Base-by-base conservation (phyloP, 2,888 invertebrate genomes). In the Sycophila texana region DNA sequence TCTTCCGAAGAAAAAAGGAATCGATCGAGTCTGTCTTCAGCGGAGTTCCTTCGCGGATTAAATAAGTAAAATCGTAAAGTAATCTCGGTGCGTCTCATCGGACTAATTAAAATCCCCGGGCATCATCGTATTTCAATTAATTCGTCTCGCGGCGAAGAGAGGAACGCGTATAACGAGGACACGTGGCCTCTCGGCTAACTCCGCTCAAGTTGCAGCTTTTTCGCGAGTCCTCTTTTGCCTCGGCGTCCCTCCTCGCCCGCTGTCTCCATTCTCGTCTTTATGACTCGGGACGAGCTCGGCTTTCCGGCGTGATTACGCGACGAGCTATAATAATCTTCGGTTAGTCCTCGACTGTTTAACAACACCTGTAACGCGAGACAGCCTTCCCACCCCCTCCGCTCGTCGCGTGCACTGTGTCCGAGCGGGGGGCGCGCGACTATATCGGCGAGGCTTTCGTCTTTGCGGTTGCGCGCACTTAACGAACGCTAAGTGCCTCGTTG, bases 321-420 rank as follows among this genome's bases (percentile, higher is more conserved):
- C 70, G 81, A 66, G 79, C 81, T 77, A 82, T 84, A 83, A 83
- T 83, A 84, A 85, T 83, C 84, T 85, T 85, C 82, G 86, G 84
- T 84, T 80, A 61, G 74, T 61, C 76, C 75, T 60, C 77, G 73
- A 74, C 80, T 81, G 78, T 83, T 80, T 57, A 77, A 77, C 81
- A 72, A 75, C 81, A 81, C 79, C 81, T 81, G 81, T 79, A 81
- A 81, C 68, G 18, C 75, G 76, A 79, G 75, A 63, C 61, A 13
- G 39, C 49, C 67, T 30, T n/a, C 63, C 18, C 30, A 47, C 79
- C 70, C 82, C 51, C 49, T 73, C 49, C 20, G 49, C n/a, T 53
- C 68, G 66, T 67, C 75, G 70, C 70, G 30, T 61, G 47, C 60
- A 61, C 13, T 51, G 61, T 18, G 63, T 20, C 49, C 39, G 10